These are phyloP conservation scores for Drosophila paulistorum DNA, from an alignment of 1,140 invertebrate genomes.

Conservation along the genomic window DNA sequence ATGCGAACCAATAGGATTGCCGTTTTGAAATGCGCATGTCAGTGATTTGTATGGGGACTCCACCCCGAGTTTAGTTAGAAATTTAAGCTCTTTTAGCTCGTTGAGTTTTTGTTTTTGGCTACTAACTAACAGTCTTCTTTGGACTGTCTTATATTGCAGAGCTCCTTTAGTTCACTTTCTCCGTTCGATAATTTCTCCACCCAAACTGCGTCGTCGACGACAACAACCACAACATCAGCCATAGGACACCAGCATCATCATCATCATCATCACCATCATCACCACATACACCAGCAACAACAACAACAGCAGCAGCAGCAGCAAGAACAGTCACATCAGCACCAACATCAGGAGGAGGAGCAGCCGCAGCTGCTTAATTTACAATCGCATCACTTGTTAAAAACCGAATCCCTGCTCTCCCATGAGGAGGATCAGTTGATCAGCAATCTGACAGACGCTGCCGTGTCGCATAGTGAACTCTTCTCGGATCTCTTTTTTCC, in stretches of 20 bases:
- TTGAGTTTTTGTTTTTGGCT: neutral
- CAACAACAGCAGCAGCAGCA: slow-evolving; percentile 47
- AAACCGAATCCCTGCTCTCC: slow-evolving; percentile 65
- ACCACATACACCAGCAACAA: slow-evolving; percentile 37
- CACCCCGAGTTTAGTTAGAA: slow-evolving; percentile 37
- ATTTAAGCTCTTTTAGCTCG: neutral
- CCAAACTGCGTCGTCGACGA: slow-evolving; percentile 66
- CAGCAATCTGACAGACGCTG: slow-evolving; percentile 69
- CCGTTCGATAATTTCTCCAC: slow-evolving; percentile 81
- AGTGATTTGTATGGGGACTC: slow-evolving; percentile 31
- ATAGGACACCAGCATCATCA: slow-evolving; percentile 49
- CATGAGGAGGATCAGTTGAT: slow-evolving; percentile 78
- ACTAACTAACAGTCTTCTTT: slow-evolving; percentile 56
- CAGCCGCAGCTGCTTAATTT: slow-evolving; percentile 26
- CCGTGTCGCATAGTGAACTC: slow-evolving; percentile 72
- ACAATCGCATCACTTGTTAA: slow-evolving; percentile 47
- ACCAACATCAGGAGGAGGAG: slow-evolving; percentile 47
- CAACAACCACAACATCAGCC: slow-evolving; percentile 47
- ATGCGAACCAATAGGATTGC: slow-evolving; percentile 47
- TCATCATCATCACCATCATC: slow-evolving; percentile 52
- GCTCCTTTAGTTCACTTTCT: slow-evolving; percentile 82
- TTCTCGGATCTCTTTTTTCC: slow-evolving; percentile 81
- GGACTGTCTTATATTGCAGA: slow-evolving; percentile 69
- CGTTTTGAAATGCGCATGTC: slow-evolving; percentile 58
- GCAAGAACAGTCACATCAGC: slow-evolving; percentile 51